Evolutionary conservation across 2,113 vertebrate genomes (phyloP).

Genomic region (Zosterops japonicus): DNA sequence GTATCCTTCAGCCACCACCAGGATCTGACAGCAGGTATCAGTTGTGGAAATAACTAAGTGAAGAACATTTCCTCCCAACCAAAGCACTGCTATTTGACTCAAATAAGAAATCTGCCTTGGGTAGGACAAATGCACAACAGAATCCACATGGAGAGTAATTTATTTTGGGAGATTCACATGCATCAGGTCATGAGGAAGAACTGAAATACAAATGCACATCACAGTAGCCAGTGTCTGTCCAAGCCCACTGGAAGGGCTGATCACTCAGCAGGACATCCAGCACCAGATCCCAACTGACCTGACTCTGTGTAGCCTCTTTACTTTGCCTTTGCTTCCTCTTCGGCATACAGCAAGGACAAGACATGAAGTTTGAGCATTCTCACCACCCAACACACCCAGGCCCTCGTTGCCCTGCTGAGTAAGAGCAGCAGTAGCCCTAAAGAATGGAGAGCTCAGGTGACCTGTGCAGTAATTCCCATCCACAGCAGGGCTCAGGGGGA

Average conservation of each 20-base stretch:
- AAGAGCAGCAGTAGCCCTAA: background rate
- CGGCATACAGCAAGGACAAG: background rate
- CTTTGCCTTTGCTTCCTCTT: background rate
- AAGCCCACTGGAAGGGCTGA: background rate
- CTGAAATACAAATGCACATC: background rate
- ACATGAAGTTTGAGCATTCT: background rate
- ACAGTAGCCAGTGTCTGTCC: background rate
- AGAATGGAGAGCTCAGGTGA: background rate
- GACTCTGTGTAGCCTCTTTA: background rate
- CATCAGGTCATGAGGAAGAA: background rate
- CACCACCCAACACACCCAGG: background rate
- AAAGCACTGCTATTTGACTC: background rate
- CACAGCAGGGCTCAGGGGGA: background rate
- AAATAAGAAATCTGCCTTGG: background rate
- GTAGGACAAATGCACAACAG: background rate
- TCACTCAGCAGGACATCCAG: background rate
- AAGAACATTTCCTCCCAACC: background rate
- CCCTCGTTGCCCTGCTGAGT: background rate
- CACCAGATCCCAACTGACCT: background rate
- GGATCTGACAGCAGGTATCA: background rate
- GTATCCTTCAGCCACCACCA: background rate
- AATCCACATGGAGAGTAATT: background rate
- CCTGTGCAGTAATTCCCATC: background rate
- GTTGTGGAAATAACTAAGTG: background rate
- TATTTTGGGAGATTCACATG: background rate